A percentile compares a stretch with the other conserved stretches of the same genome.
Evolutionary conservation across 2,888 invertebrate genomes (phyloP).

Genomic region (Pandemis corylana): DNA sequence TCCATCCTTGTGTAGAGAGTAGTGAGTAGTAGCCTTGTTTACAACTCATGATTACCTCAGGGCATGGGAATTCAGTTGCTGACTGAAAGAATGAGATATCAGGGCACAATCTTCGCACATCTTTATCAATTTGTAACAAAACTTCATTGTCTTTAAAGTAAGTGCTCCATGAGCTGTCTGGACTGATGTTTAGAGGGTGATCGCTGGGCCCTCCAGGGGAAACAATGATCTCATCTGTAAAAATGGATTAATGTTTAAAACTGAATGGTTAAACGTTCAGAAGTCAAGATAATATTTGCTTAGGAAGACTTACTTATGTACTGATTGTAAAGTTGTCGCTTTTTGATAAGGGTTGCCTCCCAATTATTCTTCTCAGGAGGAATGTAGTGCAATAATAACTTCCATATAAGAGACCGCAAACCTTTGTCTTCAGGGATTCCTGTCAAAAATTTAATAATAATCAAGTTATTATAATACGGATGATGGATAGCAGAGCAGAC

Average conservation of each 20-base stretch:
- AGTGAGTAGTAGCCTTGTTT: no score
- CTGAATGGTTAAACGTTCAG: background rate
- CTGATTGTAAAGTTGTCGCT: constrained; percentile 92
- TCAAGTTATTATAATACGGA: background rate
- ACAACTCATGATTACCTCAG: constrained; percentile 77
- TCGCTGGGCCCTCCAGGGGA: constrained; percentile 91
- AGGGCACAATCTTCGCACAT: constrained; percentile 96
- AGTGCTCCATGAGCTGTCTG: constrained; percentile 97
- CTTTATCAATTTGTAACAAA: constrained; percentile 98
- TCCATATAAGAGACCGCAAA: constrained; percentile 94
- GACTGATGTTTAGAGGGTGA: constrained; percentile 97
- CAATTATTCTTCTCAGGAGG: constrained; percentile 88
- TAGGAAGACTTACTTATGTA: constrained; percentile 87
- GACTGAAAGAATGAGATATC: constrained; percentile 98
- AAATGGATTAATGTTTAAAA: background rate
- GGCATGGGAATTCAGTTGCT: constrained; percentile 95
- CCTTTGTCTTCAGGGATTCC: constrained; percentile 96
- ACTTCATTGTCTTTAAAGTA: constrained; percentile 99
- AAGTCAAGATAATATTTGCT: no score
- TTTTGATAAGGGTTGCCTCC: constrained; percentile 88
- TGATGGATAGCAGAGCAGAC: no score
- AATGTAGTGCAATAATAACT: constrained; percentile 93
- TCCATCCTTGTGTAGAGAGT: no score
- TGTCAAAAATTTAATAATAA: constrained; percentile 58
- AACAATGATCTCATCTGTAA: constrained; percentile 93